Conservation (phyloP, 2,888 invertebrate species). For the Sericinus montela region DNA sequence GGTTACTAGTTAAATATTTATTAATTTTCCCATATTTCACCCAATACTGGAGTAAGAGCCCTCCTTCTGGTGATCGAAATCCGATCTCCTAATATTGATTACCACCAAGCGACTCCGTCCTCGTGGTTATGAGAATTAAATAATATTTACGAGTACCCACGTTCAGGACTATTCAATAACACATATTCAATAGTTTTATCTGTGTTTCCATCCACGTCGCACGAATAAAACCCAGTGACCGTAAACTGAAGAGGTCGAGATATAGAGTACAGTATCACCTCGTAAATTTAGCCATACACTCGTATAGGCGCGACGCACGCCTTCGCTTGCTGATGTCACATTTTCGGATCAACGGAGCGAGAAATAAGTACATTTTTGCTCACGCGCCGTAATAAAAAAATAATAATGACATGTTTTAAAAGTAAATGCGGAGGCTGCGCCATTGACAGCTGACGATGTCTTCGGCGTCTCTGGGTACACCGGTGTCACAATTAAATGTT, state of each 20-base stretch:
- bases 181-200: slow-evolving; percentile 23
- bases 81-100: too few relatives aligned
- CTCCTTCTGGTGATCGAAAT: too few relatives aligned
- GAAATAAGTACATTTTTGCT: slow-evolving; percentile 79
- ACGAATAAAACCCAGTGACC: slow-evolving; percentile 64
- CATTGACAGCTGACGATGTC: slow-evolving; percentile 48
- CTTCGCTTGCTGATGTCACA: slow-evolving; percentile 73
- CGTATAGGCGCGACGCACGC: slow-evolving; percentile 39
- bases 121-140: too few relatives aligned
- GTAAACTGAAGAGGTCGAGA: slow-evolving; percentile 58
- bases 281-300: slow-evolving; percentile 50
- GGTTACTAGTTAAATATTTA: too few relatives aligned
- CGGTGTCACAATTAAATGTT: too few relatives aligned
- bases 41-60: too few relatives aligned
- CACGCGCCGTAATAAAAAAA: slow-evolving; percentile 68
- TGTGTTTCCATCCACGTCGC: slow-evolving; percentile 25
- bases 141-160: too few relatives aligned
- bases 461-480: not conserved
- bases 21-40: too few relatives aligned
- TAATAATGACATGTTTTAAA: slow-evolving; percentile 75
- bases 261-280: slow-evolving; percentile 56
- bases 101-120: too few relatives aligned
- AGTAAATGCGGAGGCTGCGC: slow-evolving; percentile 49
- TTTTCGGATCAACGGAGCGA: slow-evolving; percentile 77
- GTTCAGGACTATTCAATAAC: not conserved